phyloP scores from a whole-genome alignment of 2,113 vertebrate species.

The Gopherus evgoodei region DNA sequence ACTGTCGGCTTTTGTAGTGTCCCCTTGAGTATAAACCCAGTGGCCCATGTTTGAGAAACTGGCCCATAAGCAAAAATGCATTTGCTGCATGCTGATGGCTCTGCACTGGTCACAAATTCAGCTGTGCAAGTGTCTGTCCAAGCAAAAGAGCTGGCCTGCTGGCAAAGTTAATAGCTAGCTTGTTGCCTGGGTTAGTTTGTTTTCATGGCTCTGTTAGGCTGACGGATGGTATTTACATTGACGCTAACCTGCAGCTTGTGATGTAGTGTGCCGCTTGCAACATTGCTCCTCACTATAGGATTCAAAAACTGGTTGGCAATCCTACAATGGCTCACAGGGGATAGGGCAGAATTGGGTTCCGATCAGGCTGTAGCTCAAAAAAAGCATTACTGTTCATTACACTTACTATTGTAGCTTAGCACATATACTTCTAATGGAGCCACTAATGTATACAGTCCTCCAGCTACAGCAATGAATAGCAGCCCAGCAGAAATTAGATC shows the following conservation, averaged over 20 bases:
- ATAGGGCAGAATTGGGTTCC: not conserved
- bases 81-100: not conserved
- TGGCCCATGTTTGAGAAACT: not conserved
- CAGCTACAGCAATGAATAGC: not conserved
- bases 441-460: not conserved
- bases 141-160: not conserved
- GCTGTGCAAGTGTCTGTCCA: not conserved
- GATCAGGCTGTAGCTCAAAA: not conserved
- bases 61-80: not conserved
- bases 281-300: accelerated
- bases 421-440: not conserved
- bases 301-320: not conserved
- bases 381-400: not conserved
- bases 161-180: not conserved
- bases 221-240: not conserved
- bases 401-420: not conserved
- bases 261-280: not conserved
- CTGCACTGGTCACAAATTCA: not conserved
- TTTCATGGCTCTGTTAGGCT: not conserved
- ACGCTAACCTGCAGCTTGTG: not conserved
- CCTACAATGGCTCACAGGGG: not conserved
- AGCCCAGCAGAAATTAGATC: not conserved
- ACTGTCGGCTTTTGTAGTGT: not conserved
- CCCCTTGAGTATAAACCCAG: not conserved
- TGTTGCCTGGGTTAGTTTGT: not conserved